Conservation (phyloP, 2,888 invertebrate genomes). For the Lasioglossum vierecki region DNA sequence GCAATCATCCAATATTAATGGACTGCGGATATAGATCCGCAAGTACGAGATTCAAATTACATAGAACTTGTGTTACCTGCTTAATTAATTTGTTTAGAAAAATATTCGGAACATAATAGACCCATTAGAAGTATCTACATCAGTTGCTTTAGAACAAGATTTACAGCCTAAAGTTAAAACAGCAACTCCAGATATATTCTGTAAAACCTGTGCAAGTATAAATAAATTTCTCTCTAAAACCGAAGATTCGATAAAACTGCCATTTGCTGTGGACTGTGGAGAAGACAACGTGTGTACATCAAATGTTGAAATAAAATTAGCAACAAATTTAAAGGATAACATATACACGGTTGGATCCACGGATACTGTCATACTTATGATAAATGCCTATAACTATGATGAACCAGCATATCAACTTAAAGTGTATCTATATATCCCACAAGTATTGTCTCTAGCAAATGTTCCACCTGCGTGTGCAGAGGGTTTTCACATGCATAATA, state of each 20-base stretch:
- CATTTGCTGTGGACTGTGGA: constrained; percentile 76
- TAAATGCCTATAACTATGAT: constrained; percentile 66
- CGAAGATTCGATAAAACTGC: constrained; percentile 66
- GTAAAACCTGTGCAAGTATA: constrained; percentile 65
- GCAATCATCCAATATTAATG: not conserved
- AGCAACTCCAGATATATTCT: constrained; percentile 39
- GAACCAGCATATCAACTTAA: constrained; percentile 77
- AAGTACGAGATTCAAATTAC: not conserved
- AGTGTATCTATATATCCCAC: constrained; percentile 67
- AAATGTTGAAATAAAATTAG: constrained; percentile 66
- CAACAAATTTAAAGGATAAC: constrained; percentile 54
- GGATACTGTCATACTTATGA: constrained; percentile 40
- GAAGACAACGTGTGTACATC: constrained; percentile 72
- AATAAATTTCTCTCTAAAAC: constrained; percentile 68
- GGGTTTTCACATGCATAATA: constrained; percentile 23
- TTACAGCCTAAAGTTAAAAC: constrained; percentile 31
- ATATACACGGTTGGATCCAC: constrained; percentile 66
- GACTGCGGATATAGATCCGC: not conserved
- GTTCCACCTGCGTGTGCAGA: constrained; percentile 69
- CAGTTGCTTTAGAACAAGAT: constrained; percentile 46
- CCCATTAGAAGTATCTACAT: constrained; percentile 73
- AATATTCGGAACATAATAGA: constrained; percentile 73
- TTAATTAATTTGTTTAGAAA: constrained; percentile 62
- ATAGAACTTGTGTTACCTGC: constrained; percentile 12
- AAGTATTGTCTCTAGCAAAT: constrained; percentile 69